These are phyloP conservation scores for Drosophila pachea DNA, from an alignment of 1,140 invertebrate species.

Conservation along the genomic window DNA sequence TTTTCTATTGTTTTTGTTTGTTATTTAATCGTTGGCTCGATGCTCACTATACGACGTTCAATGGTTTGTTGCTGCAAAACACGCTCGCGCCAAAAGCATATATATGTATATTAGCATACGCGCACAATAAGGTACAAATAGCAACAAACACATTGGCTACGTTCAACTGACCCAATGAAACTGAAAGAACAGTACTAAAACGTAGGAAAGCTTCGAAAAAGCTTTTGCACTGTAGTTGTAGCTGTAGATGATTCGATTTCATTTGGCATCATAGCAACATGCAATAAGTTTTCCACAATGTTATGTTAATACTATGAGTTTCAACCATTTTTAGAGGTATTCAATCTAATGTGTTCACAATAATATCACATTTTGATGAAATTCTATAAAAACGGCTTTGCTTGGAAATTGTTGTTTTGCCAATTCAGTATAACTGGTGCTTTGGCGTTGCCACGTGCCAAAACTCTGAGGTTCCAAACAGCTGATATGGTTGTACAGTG, in stretches of 20 bases:
- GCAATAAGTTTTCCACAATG: not conserved
- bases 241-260: not conserved
- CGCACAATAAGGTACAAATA: constrained; percentile 9
- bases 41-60: constrained; percentile 41
- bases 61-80: constrained; percentile 39
- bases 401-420: too few relatives aligned
- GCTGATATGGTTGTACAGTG: too few relatives aligned
- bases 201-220: constrained; percentile 23
- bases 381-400: too few relatives aligned
- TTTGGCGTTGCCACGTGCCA: too few relatives aligned
- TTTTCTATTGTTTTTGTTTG: constrained; percentile 20
- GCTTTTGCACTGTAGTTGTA: constrained; percentile 3
- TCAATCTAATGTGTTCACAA: too few relatives aligned
- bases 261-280: not conserved
- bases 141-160: constrained; percentile 8
- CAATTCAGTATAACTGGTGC: too few relatives aligned
- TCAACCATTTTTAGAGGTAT: not conserved
- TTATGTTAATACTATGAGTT: not conserved
- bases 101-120: constrained; percentile 22
- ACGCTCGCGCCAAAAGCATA: constrained; percentile 58
- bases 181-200: constrained; percentile 23
- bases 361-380: too few relatives aligned
- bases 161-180: constrained; percentile 56
- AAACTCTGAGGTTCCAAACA: too few relatives aligned
- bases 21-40: constrained; percentile 53